A percentile compares a stretch with the other conserved stretches of the same genome.
Conservation (phyloP, 2,113 vertebrate species). For the Natator depressus region DNA sequence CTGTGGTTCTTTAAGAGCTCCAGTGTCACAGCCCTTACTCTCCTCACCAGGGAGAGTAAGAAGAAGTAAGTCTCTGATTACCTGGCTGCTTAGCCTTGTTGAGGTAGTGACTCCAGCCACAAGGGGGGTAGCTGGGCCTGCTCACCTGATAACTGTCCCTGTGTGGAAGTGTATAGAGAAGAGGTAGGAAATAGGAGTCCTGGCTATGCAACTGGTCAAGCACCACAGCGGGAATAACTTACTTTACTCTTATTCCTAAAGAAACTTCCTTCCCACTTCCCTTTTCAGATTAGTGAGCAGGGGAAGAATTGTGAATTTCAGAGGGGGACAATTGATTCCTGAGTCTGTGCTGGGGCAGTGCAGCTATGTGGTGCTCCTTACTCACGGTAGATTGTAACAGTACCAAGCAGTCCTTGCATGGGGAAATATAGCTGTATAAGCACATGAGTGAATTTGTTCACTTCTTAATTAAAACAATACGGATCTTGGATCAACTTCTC, state of each 20-base stretch:
- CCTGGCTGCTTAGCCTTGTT: background rate
- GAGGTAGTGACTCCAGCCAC: background rate
- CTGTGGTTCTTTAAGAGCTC: background rate
- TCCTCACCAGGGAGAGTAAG: background rate
- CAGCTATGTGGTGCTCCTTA: background rate
- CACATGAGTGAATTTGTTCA: rapidly evolving
- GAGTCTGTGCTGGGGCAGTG: rapidly evolving
- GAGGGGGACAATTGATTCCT: background rate
- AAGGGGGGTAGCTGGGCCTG: background rate
- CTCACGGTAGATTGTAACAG: background rate
- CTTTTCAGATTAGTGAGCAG: background rate
- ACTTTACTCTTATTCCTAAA: no score
- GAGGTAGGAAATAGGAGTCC: background rate
- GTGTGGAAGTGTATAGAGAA: background rate
- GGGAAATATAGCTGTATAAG: background rate
- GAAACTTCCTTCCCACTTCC: background rate
- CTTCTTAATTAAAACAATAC: background rate
- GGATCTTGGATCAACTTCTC: background rate
- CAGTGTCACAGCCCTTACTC: background rate
- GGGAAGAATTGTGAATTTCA: background rate
- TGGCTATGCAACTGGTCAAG: background rate
- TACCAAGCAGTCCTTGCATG: background rate
- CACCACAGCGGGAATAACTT: background rate
- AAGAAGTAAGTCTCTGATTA: background rate
- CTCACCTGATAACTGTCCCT: background rate